Conservation (phyloP, 92 coral and sea anemone species). For the Porites evermanni region DNA sequence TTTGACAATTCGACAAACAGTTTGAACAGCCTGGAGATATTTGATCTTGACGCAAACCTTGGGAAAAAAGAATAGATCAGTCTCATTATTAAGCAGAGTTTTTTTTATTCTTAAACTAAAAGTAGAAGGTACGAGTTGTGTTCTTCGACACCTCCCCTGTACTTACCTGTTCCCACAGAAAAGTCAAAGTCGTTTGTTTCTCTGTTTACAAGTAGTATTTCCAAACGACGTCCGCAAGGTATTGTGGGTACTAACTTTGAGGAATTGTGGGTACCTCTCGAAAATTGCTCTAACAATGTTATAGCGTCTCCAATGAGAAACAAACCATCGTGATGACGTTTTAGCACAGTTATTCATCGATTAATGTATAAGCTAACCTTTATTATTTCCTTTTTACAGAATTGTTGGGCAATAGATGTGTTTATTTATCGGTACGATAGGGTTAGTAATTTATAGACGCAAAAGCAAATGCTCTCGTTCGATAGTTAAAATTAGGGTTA, state of each 20-base stretch:
- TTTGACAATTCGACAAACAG: slow-evolving; percentile 7
- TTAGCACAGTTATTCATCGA: not conserved
- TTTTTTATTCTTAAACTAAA: not conserved
- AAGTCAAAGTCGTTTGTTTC: not conserved
- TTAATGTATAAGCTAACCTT: too few species aligned
- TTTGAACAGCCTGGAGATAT: slow-evolving; percentile 18
- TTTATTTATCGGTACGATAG: too few species aligned
- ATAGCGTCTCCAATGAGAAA: not conserved
- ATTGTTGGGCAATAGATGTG: too few species aligned
- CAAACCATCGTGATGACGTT: not conserved
- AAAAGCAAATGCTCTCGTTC: too few species aligned
- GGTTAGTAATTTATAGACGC: too few species aligned
- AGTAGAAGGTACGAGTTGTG: not conserved
- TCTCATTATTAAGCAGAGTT: not conserved
- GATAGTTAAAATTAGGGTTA: too few species aligned
- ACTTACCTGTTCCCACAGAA: not conserved
- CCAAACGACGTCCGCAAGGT: slow-evolving; percentile 6
- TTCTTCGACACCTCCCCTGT: not conserved
- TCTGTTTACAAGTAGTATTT: slow-evolving; percentile 10
- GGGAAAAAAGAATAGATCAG: not conserved
- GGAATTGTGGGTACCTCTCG: slow-evolving; percentile 28
- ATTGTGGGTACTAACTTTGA: slow-evolving; percentile 11
- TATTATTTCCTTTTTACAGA: too few species aligned
- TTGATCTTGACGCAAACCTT: slow-evolving; percentile 14
- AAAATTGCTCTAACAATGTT: not conserved